These are phyloP conservation scores for Drosophila longiperda DNA, from an alignment of 2,888 invertebrate species.

Conservation along the genomic window DNA sequence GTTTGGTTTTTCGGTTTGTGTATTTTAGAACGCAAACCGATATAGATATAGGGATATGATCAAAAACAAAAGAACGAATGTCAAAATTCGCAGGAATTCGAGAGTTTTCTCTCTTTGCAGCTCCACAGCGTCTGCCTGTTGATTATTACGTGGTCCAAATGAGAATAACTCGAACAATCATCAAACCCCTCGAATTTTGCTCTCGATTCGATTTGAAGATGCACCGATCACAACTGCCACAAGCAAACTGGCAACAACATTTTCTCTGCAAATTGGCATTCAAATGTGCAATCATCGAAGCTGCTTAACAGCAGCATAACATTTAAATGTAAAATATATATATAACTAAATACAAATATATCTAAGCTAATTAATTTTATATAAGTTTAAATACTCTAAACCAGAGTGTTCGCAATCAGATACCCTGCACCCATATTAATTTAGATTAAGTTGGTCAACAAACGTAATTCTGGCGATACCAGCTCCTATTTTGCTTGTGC, in stretches of 20 bases:
- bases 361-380: neutral
- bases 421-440: neutral
- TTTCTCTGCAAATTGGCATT: conserved; percentile 25
- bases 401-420: neutral
- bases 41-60: conserved; percentile 84
- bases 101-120: conserved; percentile 84
- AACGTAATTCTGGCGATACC: neutral
- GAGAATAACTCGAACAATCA: conserved; percentile 48
- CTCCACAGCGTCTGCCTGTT: conserved; percentile 84
- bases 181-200: conserved; percentile 26
- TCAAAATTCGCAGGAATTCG: conserved; percentile 84
- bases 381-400: neutral
- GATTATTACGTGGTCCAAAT: conserved; percentile 54
- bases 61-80: conserved; percentile 83
- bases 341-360: too few relatives aligned
- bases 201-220: conserved; percentile 18
- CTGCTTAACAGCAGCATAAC: conserved; percentile 31
- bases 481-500: neutral
- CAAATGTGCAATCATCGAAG: conserved; percentile 10
- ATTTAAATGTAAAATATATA: conserved; percentile 11
- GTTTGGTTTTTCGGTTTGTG: neutral
- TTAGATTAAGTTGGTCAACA: neutral
- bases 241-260: conserved; percentile 53
- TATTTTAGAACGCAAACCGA: conserved; percentile 82
- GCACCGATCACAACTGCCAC: conserved; percentile 51